phyloP scores from a whole-genome alignment of 2,888 invertebrate species.

The Drosophila recens region DNA sequence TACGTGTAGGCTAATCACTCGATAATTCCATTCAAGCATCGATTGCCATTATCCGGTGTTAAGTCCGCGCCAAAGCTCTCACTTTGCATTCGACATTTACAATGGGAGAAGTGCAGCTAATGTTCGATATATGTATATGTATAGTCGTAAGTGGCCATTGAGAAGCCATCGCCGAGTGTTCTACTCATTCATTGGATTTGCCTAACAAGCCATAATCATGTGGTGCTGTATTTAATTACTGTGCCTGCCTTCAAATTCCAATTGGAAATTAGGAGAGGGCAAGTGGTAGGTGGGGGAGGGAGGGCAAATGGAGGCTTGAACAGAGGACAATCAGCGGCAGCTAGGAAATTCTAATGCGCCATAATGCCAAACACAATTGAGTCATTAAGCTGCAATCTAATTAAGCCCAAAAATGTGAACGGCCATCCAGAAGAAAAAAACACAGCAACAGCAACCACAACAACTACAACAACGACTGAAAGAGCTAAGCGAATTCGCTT shows the following conservation, averaged over 20 bases:
- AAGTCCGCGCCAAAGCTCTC: slow-evolving; percentile 41
- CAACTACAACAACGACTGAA: slow-evolving; percentile 2
- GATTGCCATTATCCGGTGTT: slow-evolving; percentile 48
- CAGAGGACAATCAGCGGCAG: slow-evolving; percentile 27
- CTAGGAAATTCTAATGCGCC: slow-evolving; percentile 60
- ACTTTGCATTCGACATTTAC: slow-evolving; percentile 55
- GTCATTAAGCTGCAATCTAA: slow-evolving; percentile 80
- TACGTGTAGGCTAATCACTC: slow-evolving; percentile 16
- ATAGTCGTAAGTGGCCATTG: slow-evolving; percentile 55
- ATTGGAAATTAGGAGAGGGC: slow-evolving; percentile 52
- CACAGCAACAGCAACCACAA: too few species aligned
- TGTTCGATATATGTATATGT: slow-evolving; percentile 37
- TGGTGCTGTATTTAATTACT: slow-evolving; percentile 79
- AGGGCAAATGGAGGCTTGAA: not conserved
- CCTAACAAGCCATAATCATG: slow-evolving; percentile 78
- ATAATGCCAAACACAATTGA: slow-evolving; percentile 77
- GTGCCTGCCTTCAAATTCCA: slow-evolving; percentile 43
- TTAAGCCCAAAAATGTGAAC: slow-evolving; percentile 76
- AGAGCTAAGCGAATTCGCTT: slow-evolving; percentile 30
- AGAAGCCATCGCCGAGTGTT: slow-evolving; percentile 48
- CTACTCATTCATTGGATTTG: slow-evolving; percentile 74
- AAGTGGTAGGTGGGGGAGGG: slow-evolving; percentile 10
- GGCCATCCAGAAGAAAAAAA: slow-evolving; percentile 27
- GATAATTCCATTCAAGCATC: slow-evolving; percentile 25
- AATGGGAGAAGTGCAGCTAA: slow-evolving; percentile 41